Conservation (phyloP, 2,888 invertebrate genomes). For the Argynnis bischoffii region DNA sequence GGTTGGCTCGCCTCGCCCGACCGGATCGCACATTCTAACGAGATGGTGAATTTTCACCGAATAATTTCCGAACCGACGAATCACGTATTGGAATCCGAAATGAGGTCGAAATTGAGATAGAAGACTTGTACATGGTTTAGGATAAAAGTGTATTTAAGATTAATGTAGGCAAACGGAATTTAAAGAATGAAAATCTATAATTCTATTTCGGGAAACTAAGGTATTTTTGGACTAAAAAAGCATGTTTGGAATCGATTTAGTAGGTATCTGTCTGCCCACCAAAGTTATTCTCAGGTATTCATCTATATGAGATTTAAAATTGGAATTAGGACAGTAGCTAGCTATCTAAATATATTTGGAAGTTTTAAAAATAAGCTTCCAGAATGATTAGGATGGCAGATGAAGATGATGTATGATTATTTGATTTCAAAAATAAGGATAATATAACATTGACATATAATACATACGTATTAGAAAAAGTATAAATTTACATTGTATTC, state of each 20-base stretch:
- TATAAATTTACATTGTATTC: slow-evolving; percentile 45
- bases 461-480: neutral
- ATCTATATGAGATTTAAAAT: no score
- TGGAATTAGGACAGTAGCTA: no score
- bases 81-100: slow-evolving; percentile 81
- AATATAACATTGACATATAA: no score
- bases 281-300: no score
- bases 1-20: slow-evolving; percentile 77
- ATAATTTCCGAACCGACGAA: slow-evolving; percentile 82
- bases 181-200: slow-evolving; percentile 11
- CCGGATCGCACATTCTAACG: slow-evolving; percentile 81
- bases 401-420: no score
- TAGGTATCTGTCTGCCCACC: no score
- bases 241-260: no score
- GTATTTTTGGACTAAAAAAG: no score
- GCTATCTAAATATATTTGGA: no score
- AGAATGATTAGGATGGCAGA: no score
- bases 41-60: slow-evolving; percentile 82
- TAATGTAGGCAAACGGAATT: slow-evolving; percentile 30
- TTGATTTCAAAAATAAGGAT: no score
- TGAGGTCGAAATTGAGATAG: slow-evolving; percentile 80
- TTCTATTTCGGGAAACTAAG: neutral
- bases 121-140: slow-evolving; percentile 70
- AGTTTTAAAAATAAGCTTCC: no score
- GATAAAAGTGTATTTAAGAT: slow-evolving; percentile 45